Evolutionary conservation across 2,113 vertebrate species (phyloP).

Genomic region (Urocynchramus pylzowi): DNA sequence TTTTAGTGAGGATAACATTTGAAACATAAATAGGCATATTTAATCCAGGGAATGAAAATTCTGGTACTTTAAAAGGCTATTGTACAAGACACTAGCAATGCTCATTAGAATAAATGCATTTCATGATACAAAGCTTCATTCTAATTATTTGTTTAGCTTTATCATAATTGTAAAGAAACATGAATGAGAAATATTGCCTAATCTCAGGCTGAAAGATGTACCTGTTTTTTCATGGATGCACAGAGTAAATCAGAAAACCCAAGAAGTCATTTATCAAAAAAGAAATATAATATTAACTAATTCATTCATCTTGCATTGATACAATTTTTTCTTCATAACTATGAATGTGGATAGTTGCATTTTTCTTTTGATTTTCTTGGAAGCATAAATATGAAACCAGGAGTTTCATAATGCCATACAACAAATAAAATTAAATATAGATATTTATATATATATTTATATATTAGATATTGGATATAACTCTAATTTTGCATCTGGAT

Average conservation of each 20-base stretch:
- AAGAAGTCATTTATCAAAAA: not conserved
- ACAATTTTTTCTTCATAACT: not conserved
- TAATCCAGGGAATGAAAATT: not conserved
- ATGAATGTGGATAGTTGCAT: not conserved
- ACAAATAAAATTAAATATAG: not conserved
- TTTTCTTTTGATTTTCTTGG: not conserved
- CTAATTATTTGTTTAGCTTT: not conserved
- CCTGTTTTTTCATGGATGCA: not conserved
- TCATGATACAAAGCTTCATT: not conserved
- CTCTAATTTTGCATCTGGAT: not conserved
- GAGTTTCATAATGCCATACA: not conserved
- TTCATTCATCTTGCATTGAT: not conserved
- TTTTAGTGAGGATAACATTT: not conserved
- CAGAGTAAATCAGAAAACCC: not conserved
- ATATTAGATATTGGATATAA: not conserved
- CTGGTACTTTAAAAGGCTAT: not conserved
- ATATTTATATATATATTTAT: no score
- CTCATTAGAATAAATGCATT: not conserved
- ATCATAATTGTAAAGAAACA: not conserved
- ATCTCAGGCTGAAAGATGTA: not conserved
- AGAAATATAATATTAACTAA: not conserved
- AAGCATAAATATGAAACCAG: not conserved
- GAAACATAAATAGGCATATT: not conserved
- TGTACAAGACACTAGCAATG: not conserved
- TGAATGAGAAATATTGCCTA: not conserved